Base-by-base conservation (phyloP, 2,113 vertebrate species). In the Atherinomorus stipes region DNA sequence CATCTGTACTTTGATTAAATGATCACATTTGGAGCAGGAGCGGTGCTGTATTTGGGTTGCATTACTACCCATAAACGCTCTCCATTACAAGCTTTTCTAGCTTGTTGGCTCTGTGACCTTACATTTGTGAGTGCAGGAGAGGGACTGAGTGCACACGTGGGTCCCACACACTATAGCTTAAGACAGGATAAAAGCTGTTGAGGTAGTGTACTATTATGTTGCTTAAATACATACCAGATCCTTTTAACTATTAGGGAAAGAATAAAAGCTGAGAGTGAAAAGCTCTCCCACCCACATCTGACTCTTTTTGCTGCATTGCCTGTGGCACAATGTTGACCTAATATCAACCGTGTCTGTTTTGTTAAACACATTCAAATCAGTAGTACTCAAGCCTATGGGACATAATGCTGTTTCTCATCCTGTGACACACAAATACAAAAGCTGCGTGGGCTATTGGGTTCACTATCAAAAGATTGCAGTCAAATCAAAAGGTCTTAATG, bases 1-100 rank as follows among this genome's bases (percentile, higher is more conserved):
- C 89, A 90, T 91, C 90, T 92, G 92, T 90, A 91, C 90, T 93
- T 91, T 93, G 87, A 93, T 93, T 92, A 91, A 94, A 86, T 87
- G 86, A 90, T 93, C 90, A 91, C 90, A 89, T 92, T 92, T 90
- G 84, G 88, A 85, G 82, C 80, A 81, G 86, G 84, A 82, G 83
- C 44, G 9, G 56, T 61, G 78, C 67, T 78, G 88, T 89, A 89
- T 92, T 91, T 92, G 89, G 81, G 88, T 89, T 92, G 83, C 89
- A 90, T 91, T 91, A 91, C 88, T 80, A 78, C 83, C 80, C 85
- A 81, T 89, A 89, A 89, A 90, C 82, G 77, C 86, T 90, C 89
- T 90, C 86, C 90, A 90, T 92, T 91, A 91, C 90, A 87, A 89
- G 91, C 90, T 89, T 90, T 91, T 88, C 85, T 80, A 87, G 84